Conservation (phyloP, 2,113 vertebrate species). For the Engystomops pustulosus region DNA sequence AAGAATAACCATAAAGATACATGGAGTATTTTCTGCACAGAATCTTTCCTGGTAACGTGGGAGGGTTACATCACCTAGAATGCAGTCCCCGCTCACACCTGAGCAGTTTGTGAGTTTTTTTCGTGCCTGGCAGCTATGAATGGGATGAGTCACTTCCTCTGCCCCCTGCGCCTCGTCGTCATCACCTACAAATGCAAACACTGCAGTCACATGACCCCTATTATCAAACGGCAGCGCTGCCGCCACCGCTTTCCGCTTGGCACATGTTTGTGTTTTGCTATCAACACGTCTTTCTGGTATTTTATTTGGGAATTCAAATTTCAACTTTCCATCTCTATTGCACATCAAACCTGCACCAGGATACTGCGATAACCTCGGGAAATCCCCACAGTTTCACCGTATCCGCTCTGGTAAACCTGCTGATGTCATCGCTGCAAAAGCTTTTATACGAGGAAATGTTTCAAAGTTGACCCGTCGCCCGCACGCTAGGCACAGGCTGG, state of each 20-base stretch:
- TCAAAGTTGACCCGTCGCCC: background rate
- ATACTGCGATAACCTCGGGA: background rate
- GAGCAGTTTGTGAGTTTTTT: background rate
- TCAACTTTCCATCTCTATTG: background rate
- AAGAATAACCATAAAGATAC: too few relatives aligned
- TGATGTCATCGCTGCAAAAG: background rate
- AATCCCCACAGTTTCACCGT: background rate
- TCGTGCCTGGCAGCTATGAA: background rate
- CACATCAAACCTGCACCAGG: background rate
- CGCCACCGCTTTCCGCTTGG: background rate
- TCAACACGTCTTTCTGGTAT: background rate
- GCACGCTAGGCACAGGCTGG: background rate
- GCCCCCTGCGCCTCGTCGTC: background rate
- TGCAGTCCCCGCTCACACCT: background rate
- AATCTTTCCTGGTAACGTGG: too few relatives aligned
- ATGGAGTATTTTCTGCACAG: too few relatives aligned
- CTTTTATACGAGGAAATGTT: background rate
- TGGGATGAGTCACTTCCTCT: constrained; percentile 12
- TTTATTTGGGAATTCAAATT: background rate
- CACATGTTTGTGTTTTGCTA: background rate
- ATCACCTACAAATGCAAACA: background rate
- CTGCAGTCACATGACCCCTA: background rate
- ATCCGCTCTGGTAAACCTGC: background rate
- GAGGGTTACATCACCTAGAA: background rate
- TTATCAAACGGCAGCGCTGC: background rate